These are phyloP conservation scores for Synergus japonicus DNA, from an alignment of 2,888 invertebrate species.

Conservation along the genomic window DNA sequence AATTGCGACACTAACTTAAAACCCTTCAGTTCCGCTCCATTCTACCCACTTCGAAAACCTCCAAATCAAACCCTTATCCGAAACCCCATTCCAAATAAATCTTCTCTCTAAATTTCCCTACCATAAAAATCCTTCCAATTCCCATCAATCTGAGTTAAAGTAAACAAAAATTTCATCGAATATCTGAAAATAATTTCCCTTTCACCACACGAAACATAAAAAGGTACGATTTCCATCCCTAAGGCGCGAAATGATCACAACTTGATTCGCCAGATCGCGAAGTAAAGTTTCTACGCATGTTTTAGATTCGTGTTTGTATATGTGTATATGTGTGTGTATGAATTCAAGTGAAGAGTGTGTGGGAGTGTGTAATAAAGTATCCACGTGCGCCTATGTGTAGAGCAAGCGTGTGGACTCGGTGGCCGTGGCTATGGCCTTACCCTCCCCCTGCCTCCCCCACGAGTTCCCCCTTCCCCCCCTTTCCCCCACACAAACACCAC, in stretches of 20 bases:
- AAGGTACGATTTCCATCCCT: slow-evolving; percentile 14
- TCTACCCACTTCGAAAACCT: too few relatives aligned
- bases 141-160: background rate
- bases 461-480: slow-evolving; percentile 30
- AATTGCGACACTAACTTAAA: too few relatives aligned
- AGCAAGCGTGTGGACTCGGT: slow-evolving; percentile 66
- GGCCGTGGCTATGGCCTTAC: slow-evolving; percentile 78
- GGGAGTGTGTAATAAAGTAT: slow-evolving; percentile 54
- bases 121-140: background rate
- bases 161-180: background rate
- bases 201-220: background rate
- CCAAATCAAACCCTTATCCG: too few relatives aligned
- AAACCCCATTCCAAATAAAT: too few relatives aligned
- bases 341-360: slow-evolving; percentile 51
- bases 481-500: slow-evolving; percentile 50
- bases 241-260: slow-evolving; percentile 13
- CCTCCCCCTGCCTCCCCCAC: slow-evolving; percentile 60
- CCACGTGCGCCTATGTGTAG: slow-evolving; percentile 53
- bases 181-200: background rate
- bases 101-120: background rate
- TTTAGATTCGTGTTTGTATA: slow-evolving; percentile 32
- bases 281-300: background rate
- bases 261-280: slow-evolving; percentile 7
- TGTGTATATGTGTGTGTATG: slow-evolving; percentile 42
- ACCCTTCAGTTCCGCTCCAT: too few relatives aligned